These are phyloP conservation scores for Cnemophilus loriae DNA, from an alignment of 2,113 vertebrate genomes.

Conservation along the genomic window DNA sequence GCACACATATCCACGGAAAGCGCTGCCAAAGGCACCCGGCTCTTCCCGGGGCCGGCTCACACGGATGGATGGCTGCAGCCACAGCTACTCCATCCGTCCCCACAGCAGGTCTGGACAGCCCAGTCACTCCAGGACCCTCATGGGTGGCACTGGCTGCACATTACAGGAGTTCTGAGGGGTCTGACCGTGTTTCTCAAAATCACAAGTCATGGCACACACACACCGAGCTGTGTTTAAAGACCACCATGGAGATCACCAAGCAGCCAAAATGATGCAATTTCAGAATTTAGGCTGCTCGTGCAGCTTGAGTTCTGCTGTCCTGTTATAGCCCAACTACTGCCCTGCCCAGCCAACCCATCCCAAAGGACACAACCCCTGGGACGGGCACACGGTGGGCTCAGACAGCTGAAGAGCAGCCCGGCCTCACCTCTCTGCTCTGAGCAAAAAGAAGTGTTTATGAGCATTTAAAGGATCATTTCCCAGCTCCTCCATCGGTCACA, in stretches of 20 bases:
- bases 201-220: not conserved
- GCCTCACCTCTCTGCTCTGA: not conserved
- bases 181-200: accelerated
- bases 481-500: not conserved
- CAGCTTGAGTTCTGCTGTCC: not conserved
- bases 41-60: accelerated
- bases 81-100: not conserved
- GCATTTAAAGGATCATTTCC: not conserved
- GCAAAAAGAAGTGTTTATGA: not conserved
- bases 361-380: no score
- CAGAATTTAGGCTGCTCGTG: not conserved
- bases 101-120: not conserved
- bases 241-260: not conserved
- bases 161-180: not conserved
- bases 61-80: accelerated
- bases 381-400: accelerated
- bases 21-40: not conserved
- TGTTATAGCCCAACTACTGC: accelerated
- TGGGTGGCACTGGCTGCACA: accelerated
- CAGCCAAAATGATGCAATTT: not conserved
- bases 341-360: not conserved
- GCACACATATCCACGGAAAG: accelerated
- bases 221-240: not conserved
- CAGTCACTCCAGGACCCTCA: accelerated
- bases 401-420: not conserved